Base-by-base conservation (phyloP, 1,140 invertebrate genomes). In the Acromyrmex charruanus region DNA sequence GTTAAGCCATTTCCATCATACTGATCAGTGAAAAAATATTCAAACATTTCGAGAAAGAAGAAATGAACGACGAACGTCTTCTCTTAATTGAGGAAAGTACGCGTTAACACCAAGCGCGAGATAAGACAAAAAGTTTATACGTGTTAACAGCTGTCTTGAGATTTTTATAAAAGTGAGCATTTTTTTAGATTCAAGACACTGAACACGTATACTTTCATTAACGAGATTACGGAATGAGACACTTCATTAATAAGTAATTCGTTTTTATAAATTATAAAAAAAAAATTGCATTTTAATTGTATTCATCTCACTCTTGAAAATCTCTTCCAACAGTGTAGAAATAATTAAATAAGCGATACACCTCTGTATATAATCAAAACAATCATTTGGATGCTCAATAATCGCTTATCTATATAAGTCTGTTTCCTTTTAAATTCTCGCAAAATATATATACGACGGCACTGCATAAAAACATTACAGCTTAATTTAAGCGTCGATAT, bases 391-490 rank as follows among this genome's bases (percentile, higher is more conserved):
- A 53, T 28, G 28, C 14, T 66, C 44, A 25, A 49, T n/a, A 25
- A 49, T 65, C 18, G 49, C 53, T 21, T 5, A 25, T 28, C 35
- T 18, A 28, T 6, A n/a, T 2, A 44, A 49, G 18, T 39, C 25
- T 25, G 58, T 10, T 49, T 65, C 12, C 12, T 28, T 21, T 58
- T 39, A 28, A 69, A 31, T 81, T 5, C 6, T 58, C 35, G n/a
- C 51, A n/a, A 58, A 39, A 31, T 58, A 55, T n/a, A 53, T 71
- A 71, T 53, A 21, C 51, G 16, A 25, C 51, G 35, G 28, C 51
- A 31, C n/a, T 35, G 28, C 39, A 74, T 66, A 66, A 85, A 79
- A 66, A 85, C 12, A 55, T 85, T 55, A 35, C 72, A 55, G n/a
- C 31, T 65, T 75, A 44, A 61, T 55, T 39, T 84, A 82, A 82